Evolutionary conservation across 2,888 invertebrate genomes (phyloP).

Genomic region (Quadroppia sp.): DNA sequence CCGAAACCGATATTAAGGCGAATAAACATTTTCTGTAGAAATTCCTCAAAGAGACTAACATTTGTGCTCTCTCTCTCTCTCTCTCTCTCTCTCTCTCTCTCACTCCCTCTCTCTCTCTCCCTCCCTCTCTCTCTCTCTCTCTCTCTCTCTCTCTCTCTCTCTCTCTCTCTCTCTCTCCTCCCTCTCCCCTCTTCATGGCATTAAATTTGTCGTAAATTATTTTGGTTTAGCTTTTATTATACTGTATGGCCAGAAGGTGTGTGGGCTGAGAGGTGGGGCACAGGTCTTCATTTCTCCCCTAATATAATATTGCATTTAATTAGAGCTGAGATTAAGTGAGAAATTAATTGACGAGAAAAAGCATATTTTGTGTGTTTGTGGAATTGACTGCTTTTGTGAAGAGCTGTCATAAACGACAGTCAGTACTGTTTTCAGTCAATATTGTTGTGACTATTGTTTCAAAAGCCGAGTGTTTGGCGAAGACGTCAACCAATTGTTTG

Average conservation of each 20-base stretch:
- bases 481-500: constrained; percentile 6
- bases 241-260: constrained; percentile 1
- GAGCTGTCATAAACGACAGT: neutral
- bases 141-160: no score
- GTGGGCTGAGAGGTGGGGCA: neutral
- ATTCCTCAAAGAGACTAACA: neutral
- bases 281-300: neutral
- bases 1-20: constrained; percentile 1
- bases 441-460: constrained; percentile 9
- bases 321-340: no score
- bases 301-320: no score
- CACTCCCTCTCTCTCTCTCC: no score
- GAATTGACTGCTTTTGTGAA: neutral
- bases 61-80: no score
- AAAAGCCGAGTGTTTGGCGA: neutral
- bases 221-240: neutral
- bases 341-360: neutral
- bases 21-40: constrained; percentile 9
- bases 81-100: no score
- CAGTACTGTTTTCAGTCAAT: constrained; percentile 9
- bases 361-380: neutral
- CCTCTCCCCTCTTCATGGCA: neutral
- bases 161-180: no score
- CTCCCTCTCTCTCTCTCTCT: no score
- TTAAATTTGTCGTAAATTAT: constrained; percentile 10